A percentile compares a stretch with the other conserved stretches of the same genome.
These are phyloP conservation scores for Chorisops tibialis DNA, from an alignment of 2,888 invertebrate species.

Conservation along the genomic window DNA sequence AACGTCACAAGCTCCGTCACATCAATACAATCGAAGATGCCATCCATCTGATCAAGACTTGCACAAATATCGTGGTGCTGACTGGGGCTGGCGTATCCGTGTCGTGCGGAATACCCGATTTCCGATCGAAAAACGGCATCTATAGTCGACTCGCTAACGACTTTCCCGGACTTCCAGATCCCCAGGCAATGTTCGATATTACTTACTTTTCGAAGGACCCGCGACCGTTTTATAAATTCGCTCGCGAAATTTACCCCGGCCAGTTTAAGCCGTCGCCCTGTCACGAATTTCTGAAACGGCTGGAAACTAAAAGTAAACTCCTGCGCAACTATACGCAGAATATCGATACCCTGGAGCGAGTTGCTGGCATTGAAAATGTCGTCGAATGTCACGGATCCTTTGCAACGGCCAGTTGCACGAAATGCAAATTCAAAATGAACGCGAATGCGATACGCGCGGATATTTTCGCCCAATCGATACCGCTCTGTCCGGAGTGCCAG, in stretches of 20 bases:
- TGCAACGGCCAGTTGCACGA: conserved; percentile 81
- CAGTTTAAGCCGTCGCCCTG: conserved; percentile 83
- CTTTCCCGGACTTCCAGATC: conserved; percentile 84
- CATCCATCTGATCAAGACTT: conserved; percentile 65
- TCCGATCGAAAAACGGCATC: conserved; percentile 81
- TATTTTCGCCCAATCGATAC: conserved; percentile 68
- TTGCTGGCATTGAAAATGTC: conserved; percentile 77
- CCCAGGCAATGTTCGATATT: conserved; percentile 82
- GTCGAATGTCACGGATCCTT: conserved; percentile 92
- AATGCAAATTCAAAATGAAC: conserved; percentile 69
- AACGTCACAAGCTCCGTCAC: conserved; percentile 47
- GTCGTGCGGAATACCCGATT: conserved; percentile 89
- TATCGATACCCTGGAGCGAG: conserved; percentile 84
- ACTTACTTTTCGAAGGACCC: conserved; percentile 71
- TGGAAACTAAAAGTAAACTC: conserved; percentile 74
- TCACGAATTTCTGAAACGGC: conserved; percentile 76
- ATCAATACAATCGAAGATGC: conserved; percentile 65
- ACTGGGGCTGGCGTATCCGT: conserved; percentile 86
- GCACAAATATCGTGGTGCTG: conserved; percentile 75
- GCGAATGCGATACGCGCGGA: conserved; percentile 73
- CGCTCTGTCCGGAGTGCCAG: conserved; percentile 61
- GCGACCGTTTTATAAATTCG: conserved; percentile 86
- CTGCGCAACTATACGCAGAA: conserved; percentile 89
- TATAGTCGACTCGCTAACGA: conserved; percentile 81
- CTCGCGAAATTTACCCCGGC: conserved; percentile 85